Percentiles rank a stretch among this genome's conserved stretches.
phyloP scores from a whole-genome alignment of 2,888 invertebrate genomes.

The Tiphia femorata region DNA sequence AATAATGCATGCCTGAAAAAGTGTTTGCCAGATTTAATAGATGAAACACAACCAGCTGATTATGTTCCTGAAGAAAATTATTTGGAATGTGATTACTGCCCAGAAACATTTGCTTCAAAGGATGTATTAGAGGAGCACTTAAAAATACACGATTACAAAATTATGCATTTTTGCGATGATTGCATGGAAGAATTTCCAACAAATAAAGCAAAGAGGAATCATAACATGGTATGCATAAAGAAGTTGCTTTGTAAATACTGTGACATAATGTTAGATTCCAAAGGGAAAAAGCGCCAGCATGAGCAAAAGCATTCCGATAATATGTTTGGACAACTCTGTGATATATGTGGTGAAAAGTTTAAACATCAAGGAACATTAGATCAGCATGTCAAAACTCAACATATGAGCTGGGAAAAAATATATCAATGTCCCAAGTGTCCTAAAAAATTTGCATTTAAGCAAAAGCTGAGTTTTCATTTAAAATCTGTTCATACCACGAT shows the following conservation, averaged over 20 bases:
- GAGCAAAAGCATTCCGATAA: constrained; percentile 65
- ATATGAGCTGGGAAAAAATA: constrained; percentile 65
- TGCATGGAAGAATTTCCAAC: constrained; percentile 61
- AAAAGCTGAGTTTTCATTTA: constrained; percentile 64
- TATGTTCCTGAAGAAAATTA: constrained; percentile 44
- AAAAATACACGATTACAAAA: constrained; percentile 61
- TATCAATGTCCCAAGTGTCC: constrained; percentile 65
- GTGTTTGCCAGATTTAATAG: constrained; percentile 47
- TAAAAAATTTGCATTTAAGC: constrained; percentile 65
- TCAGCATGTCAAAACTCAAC: constrained; percentile 63
- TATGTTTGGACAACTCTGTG: constrained; percentile 62
- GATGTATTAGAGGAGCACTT: constrained; percentile 60
- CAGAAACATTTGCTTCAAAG: constrained; percentile 49
- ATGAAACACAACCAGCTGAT: constrained; percentile 42
- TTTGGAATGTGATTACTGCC: constrained; percentile 65
- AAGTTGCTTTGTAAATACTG: constrained; percentile 63
- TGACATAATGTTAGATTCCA: constrained; percentile 57
- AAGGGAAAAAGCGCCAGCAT: constrained; percentile 65
- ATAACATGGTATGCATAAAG: constrained; percentile 57
- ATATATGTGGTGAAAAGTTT: constrained; percentile 65
- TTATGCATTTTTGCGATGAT: constrained; percentile 63
- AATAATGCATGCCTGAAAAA: constrained; percentile 46
- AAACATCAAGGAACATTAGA: constrained; percentile 66
- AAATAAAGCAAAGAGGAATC: constrained; percentile 59
- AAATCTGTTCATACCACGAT: constrained; percentile 64